phyloP scores from a whole-genome alignment of 2,113 vertebrate genomes.

The Struthidea cinerea region DNA sequence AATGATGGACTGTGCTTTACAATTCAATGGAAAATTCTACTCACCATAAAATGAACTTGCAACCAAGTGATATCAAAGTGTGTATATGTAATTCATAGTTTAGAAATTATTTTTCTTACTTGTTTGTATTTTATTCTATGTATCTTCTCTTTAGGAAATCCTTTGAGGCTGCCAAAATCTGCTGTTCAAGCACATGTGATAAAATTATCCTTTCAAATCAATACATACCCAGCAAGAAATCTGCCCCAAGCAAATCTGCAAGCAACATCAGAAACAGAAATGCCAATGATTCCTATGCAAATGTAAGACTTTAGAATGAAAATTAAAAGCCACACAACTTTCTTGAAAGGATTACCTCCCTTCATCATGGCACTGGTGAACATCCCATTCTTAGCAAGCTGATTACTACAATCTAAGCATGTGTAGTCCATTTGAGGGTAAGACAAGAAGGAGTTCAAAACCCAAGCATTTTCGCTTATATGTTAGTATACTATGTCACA shows the following conservation, averaged over 20 bases:
- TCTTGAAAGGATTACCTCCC: background rate
- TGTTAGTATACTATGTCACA: background rate
- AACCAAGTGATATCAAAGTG: background rate
- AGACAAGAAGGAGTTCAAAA: background rate
- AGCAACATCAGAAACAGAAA: background rate
- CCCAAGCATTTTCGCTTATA: background rate
- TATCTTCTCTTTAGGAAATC: slow-evolving; percentile 26
- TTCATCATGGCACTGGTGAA: background rate
- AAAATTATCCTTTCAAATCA: background rate
- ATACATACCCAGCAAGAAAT: background rate
- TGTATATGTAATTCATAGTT: background rate
- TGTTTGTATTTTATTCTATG: background rate
- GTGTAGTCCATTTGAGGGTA: background rate
- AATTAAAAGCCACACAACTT: background rate
- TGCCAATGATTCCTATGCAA: background rate
- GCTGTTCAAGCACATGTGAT: background rate
- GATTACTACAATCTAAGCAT: background rate
- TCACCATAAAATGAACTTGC: background rate
- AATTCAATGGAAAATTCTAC: background rate
- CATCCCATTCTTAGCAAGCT: background rate
- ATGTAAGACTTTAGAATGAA: slow-evolving; percentile 43
- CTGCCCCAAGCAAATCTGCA: slow-evolving; percentile 18
- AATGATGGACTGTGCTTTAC: background rate
- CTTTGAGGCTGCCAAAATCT: background rate
- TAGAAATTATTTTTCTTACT: background rate